Evolutionary conservation across 2,113 vertebrate species (phyloP), one percentile per base, ranked within the genome.

Genomic region (Brienomyrus longianalis): DNA sequence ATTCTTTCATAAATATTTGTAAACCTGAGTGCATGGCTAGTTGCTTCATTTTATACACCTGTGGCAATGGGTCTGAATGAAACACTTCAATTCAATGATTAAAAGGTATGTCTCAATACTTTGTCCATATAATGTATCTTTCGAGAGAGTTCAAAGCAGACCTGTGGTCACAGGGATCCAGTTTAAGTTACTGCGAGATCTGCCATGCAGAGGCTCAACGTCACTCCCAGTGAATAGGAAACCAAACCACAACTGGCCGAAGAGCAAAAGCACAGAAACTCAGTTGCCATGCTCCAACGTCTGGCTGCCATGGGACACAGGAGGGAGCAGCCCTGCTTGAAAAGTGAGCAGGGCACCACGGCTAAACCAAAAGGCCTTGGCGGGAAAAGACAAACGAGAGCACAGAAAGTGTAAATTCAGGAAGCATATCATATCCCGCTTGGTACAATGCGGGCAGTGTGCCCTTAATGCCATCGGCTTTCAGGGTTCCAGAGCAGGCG

Each of bases 371-470:
- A 84, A 21, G 43, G 45, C 17, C 77, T 31, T 13, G 31, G 83
- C 13, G 43, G 39, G 54, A 17, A 62, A 85, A 84, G 77, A 39
- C 31, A 35, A 13, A 19, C 1, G 1, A 31, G 8, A 19, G 23
- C 15, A 85, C 35, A 52, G 43, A 84, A 62, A 50, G 21, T 48
- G 54, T n/a, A 80, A 80, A 47, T 80, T 80, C 51, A 83, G 88
- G 48, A 56, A 43, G 70, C 19, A 35, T 45, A 31, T 83, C 54
- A 88, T 62, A 54, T n/a, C 88, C 39, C 5, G 35, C 27, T 23
- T 80, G 21, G 52, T 31, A 89, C 83, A 70, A 89, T 85, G 83
- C 45, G 43, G 62, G 59, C 59, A 27, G 85, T 45, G 84, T 87
- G 47, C 85, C n/a, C 23, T 19, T 62, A n/a, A 87, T 86, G 27